phyloP scores from a whole-genome alignment of 2,797 vertebrate genomes.

The Rousettus madagascariensis region DNA sequence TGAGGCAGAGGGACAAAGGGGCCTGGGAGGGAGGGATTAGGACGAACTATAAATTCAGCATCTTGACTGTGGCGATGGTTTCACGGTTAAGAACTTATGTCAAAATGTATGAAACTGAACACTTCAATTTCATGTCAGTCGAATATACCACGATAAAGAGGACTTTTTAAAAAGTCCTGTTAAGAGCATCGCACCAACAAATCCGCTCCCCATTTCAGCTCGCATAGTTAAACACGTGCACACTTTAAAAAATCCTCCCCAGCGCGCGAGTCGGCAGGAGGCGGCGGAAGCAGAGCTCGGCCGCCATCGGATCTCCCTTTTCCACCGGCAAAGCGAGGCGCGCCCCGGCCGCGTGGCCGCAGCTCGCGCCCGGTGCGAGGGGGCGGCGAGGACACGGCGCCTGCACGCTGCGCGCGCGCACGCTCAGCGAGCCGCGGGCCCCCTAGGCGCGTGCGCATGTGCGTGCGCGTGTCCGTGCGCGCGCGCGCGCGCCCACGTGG shows the following conservation, averaged over 20 bases:
- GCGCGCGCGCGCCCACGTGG: neutral
- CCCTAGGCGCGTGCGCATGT: accelerated
- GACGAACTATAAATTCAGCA: accelerated
- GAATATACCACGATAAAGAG: neutral
- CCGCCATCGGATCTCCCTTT: accelerated
- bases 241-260: neutral
- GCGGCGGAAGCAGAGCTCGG: accelerated
- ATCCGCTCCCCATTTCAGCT: neutral
- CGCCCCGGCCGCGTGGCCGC: accelerated
- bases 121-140: neutral
- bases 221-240: accelerated
- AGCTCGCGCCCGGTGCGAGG: accelerated
- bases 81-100: neutral
- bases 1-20: neutral
- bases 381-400: accelerated
- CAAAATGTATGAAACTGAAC: neutral
- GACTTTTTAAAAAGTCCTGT: neutral
- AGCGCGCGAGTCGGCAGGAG: accelerated
- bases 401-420: accelerated
- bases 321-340: accelerated
- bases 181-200: neutral
- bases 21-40: accelerated
- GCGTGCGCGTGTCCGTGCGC: too few relatives aligned
- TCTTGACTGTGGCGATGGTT: too few relatives aligned
- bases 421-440: accelerated